phyloP scores from a whole-genome alignment of 2,797 vertebrate genomes.

The Peromyscus nudipes region DNA sequence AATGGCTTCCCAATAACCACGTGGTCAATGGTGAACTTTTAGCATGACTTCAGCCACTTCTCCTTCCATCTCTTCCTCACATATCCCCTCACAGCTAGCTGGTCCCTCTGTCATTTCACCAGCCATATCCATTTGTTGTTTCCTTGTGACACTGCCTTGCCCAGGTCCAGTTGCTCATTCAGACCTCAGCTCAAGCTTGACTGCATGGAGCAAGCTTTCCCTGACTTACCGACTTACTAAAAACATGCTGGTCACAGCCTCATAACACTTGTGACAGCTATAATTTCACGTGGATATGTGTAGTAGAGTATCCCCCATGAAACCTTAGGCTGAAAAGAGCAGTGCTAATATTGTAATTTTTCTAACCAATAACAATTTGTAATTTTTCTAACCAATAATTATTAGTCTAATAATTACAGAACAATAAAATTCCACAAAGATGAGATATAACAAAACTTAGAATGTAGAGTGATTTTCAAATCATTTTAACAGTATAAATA shows the following conservation, averaged over 20 bases:
- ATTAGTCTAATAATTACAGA: background rate
- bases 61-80: background rate
- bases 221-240: background rate
- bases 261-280: background rate
- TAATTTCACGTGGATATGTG: background rate
- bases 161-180: background rate
- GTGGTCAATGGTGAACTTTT: background rate
- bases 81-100: too few relatives aligned
- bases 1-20: background rate
- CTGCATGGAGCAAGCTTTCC: background rate
- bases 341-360: background rate
- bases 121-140: rapidly evolving
- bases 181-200: background rate
- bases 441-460: background rate
- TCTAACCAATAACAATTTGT: background rate
- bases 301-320: background rate
- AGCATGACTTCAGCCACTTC: background rate
- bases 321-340: background rate
- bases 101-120: background rate
- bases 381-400: background rate
- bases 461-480: background rate
- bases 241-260: background rate
- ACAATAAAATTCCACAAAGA: background rate
- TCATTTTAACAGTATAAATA: background rate
- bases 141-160: background rate